Evolutionary conservation across 37 sponge, comb jelly and placozoan species (phyloP), one percentile per base, ranked within the genome.

Genomic region (Diacarnus erythraeanus): DNA sequence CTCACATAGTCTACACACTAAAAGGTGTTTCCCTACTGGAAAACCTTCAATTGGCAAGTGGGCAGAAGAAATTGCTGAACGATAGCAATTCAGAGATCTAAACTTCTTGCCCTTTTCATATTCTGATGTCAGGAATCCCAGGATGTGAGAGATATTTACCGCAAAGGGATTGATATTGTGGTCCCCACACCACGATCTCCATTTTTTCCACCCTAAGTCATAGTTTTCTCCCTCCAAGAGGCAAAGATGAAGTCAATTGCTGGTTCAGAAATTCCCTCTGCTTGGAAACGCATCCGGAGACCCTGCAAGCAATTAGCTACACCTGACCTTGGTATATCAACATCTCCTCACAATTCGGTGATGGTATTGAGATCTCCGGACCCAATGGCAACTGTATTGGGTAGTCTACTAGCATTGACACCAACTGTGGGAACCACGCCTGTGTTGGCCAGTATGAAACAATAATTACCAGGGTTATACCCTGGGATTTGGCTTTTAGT

Each of bases 31-130:
- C 25, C 78, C 85, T 31, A 84, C 60, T 30, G 78, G 72, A 25
- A 42, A 70, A 15, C 71, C 85, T 2, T 76, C 77, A 58, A 84
- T 67, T 20, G 59, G 44, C 21, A 58, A n/a, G 38, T 77, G 85
- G 12, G 59, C 43, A 3, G 85, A 68, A 20, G 78, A 77, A n/a
- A 84, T 76, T n/a, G 77, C 85, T 26, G 85, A 84, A 43, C 78
- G 35, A 31, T 57, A 77, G 69, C 57, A 57, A 67, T 84, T 84
- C n/a, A 77, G 38, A 21, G 77, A 77, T 12, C 85, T 56, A 44
- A 69, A 84, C 37, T 56, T 20, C 21, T 20, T 44, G 8, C 85
- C 77, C 18, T 63, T 47, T 30, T 76, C 25, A 61, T 57, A 76
- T 71, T 61, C 23, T 22, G 51, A 4, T 30, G 74, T 26, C 2